phyloP scores from a whole-genome alignment of 2,113 vertebrate species.

The Danio rerio region GRCz12tu NC_133177.1:58595501-58596000 shows the following conservation, averaged over 20 bases:
- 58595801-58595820: no score
- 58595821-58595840: neutral
- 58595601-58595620: constrained; percentile 39
- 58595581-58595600: constrained; percentile 31
- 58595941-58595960: constrained; percentile 84
- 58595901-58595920: constrained; percentile 90
- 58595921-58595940: constrained; percentile 92
- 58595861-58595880: constrained; percentile 80
- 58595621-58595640: neutral
- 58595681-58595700: neutral
- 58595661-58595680: neutral
- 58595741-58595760: constrained; percentile 13
- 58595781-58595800: neutral
- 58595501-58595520: no score
- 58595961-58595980: constrained; percentile 47
- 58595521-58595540: no score
- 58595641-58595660: neutral
- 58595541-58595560: no score
- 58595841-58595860: constrained; percentile 17
- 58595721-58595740: constrained; percentile 22
- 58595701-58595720: neutral
- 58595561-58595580: neutral
- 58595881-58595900: constrained; percentile 88
- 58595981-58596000: constrained; percentile 35
- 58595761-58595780: constrained; percentile 10